These are phyloP conservation scores for Colinus virginianus DNA, from an alignment of 2,113 vertebrate genomes.

Conservation along the genomic window DNA sequence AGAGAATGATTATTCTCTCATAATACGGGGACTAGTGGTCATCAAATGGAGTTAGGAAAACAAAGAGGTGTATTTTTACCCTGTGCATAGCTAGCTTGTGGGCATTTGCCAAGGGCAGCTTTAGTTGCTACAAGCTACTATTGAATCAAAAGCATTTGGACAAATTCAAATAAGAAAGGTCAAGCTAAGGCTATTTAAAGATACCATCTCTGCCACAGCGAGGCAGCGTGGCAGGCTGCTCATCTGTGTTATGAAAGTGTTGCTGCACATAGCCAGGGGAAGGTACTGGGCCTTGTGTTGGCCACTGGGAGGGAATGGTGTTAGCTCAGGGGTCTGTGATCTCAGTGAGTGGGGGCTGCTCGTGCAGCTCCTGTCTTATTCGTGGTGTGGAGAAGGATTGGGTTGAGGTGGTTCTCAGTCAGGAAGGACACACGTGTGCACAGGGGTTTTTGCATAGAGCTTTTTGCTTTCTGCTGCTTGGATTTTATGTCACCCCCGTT, in stretches of 20 bases:
- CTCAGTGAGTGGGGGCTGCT: neutral
- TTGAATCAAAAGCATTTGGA: neutral
- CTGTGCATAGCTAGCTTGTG: neutral
- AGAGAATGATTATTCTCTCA: constrained; percentile 43
- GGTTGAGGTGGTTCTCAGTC: neutral
- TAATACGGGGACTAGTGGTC: constrained; percentile 20
- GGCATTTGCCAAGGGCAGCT: constrained; percentile 32
- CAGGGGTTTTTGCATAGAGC: neutral
- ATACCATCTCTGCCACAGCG: neutral
- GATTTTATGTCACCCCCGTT: neutral
- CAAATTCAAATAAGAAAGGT: constrained; percentile 8
- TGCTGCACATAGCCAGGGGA: neutral
- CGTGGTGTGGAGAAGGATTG: neutral
- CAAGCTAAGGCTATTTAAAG: constrained; percentile 14
- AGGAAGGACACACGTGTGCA: neutral
- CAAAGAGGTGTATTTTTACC: constrained; percentile 59
- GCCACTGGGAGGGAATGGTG: neutral
- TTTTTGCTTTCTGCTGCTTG: neutral
- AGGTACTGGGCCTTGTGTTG: neutral
- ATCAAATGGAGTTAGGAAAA: constrained; percentile 40
- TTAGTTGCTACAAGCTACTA: neutral
- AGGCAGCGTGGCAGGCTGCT: neutral
- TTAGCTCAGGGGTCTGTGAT: neutral
- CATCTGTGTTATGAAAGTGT: neutral
- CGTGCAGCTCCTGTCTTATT: neutral